phyloP scores from a whole-genome alignment of 2,888 invertebrate species.

The Antheraea assamensis region DNA sequence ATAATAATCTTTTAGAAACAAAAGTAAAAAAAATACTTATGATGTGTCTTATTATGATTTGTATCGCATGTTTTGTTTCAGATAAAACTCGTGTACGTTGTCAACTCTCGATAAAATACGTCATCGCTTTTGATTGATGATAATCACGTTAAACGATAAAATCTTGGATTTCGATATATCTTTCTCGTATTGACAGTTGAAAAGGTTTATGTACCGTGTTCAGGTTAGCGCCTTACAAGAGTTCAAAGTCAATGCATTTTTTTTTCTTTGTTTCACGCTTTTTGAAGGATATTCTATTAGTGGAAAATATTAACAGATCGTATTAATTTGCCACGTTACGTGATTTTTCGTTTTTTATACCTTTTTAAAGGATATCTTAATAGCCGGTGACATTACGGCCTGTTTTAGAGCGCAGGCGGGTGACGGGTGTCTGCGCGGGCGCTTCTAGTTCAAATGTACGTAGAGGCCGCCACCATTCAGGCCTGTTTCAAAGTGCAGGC shows the following conservation, averaged over 20 bases:
- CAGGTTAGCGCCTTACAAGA: neutral
- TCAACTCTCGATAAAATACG: slow-evolving; percentile 11
- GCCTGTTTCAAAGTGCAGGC: no score
- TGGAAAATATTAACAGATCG: neutral
- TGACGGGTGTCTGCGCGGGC: no score
- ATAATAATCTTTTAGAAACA: no score
- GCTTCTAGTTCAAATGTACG: no score
- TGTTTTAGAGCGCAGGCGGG: no score
- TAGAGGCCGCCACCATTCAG: no score
- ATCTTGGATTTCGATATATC: slow-evolving; percentile 3
- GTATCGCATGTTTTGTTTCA: neutral
- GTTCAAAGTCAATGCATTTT: slow-evolving; percentile 6
- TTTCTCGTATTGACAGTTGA: neutral
- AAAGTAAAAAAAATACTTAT: no score
- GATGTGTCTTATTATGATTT: neutral
- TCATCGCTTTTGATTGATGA: slow-evolving; percentile 19
- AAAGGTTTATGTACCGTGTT: slow-evolving; percentile 1
- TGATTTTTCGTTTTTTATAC: neutral
- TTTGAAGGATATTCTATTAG: neutral
- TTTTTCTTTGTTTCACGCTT: neutral
- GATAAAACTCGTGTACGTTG: slow-evolving; percentile 15
- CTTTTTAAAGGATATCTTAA: no score
- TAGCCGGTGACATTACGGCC: no score
- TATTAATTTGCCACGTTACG: neutral
- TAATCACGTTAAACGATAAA: slow-evolving; percentile 15